phyloP scores from a whole-genome alignment of 2,888 invertebrate species.

The Mantis religiosa region DNA sequence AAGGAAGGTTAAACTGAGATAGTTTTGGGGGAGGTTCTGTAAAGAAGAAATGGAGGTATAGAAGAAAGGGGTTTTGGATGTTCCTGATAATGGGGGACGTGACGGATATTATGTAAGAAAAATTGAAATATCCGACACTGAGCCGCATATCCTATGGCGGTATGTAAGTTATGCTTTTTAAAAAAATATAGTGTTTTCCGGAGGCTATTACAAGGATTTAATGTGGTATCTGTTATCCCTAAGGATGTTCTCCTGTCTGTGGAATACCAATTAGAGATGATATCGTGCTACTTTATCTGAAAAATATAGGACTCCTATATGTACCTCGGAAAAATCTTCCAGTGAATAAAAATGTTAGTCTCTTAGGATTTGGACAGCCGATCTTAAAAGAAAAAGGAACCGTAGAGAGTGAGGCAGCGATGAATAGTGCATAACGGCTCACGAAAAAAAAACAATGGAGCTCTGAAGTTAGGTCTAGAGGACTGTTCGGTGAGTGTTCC shows the following conservation, averaged over 20 bases:
- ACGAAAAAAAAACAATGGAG: too few species aligned
- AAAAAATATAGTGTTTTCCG: neutral
- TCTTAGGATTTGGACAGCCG: neutral
- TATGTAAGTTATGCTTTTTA: neutral
- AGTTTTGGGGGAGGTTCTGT: neutral
- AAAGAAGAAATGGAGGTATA: neutral
- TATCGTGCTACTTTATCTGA: neutral
- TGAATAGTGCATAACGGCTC: too few species aligned
- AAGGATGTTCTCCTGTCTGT: neutral
- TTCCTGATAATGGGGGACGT: neutral
- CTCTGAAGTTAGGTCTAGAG: too few species aligned
- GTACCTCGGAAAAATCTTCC: neutral
- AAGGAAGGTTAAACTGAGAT: neutral
- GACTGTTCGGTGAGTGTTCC: too few species aligned
- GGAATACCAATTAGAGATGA: neutral
- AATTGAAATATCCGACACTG: neutral
- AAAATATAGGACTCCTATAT: neutral
- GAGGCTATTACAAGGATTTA: neutral
- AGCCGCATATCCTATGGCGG: neutral
- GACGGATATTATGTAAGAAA: neutral
- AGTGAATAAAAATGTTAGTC: neutral
- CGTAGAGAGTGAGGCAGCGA: neutral
- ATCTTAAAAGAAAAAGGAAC: neutral
- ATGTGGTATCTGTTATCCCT: neutral
- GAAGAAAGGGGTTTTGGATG: neutral